These are phyloP conservation scores for Phylloscopus whistleri DNA, from an alignment of 2,113 vertebrate species.

Conservation along the genomic window DNA sequence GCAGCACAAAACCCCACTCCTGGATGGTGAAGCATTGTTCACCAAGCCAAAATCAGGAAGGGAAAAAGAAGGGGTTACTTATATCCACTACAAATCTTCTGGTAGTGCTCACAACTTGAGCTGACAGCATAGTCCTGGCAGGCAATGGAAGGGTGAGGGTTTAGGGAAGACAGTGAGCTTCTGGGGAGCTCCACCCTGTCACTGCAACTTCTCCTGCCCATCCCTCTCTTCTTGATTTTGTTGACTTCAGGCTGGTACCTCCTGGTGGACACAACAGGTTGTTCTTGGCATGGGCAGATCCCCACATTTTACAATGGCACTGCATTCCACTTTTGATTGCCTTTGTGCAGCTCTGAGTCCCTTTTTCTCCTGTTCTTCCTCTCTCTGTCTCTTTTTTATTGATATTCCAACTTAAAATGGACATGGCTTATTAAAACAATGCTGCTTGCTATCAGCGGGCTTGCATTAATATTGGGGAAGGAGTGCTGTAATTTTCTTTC, in stretches of 20 bases:
- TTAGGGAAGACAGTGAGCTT: background rate
- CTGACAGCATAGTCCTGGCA: background rate
- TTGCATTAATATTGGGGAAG: background rate
- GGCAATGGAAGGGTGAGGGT: background rate
- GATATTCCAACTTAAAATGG: background rate
- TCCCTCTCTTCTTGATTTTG: background rate
- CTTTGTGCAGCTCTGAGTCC: background rate
- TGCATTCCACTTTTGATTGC: background rate
- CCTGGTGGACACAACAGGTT: background rate
- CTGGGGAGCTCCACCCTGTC: background rate
- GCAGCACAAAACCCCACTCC: background rate
- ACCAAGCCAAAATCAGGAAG: background rate
- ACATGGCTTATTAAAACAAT: background rate
- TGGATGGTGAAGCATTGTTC: background rate
- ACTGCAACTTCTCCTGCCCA: background rate
- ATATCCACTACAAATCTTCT: background rate
- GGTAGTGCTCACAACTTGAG: background rate
- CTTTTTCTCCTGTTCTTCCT: background rate
- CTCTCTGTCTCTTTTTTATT: background rate
- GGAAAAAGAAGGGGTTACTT: background rate
- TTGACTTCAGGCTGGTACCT: background rate
- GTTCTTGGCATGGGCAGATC: background rate
- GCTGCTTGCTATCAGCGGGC: background rate
- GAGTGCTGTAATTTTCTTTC: background rate
- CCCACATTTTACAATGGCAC: background rate